Base-by-base conservation (phyloP, 2,888 invertebrate genomes). In the Scaptomyza cyrtandrae region DNA sequence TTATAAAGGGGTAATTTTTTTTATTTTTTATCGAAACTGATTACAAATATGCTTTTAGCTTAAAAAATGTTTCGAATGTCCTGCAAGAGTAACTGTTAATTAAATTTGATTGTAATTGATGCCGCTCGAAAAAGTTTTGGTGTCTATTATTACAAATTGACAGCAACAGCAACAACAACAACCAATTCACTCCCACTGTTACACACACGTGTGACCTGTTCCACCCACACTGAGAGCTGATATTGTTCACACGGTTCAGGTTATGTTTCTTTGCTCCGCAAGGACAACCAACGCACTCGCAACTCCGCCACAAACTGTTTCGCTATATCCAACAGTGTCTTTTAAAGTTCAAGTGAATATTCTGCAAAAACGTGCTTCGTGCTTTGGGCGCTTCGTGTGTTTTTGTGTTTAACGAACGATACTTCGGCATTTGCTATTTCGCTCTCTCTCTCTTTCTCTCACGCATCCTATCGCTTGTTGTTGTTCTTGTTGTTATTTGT, bases 241-340 rank as follows among this genome's bases (percentile, higher is more conserved):
- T 55, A 59, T 43, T 65, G 44, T 71, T 71, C 46, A 59, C 60
- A 62, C 59, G 44, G 35, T 14, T 29, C 24, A 43, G 29, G 44
- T n/a, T 31, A 13, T 6, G 27, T 53, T 41, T 43, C 10, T 53
- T 58, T 55, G 61, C 59, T 69, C 60, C 44, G 46, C 50, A 66
- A 78, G 77, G 69, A 80, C 84, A 80, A 83, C 90, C 90, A 81
- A 82, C 81, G 78, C 86, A 79, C 77, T 89, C 67, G 84, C 82
- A 89, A 89, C 84, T 89, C 87, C 89, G 85, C 80, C 82, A 89
- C 90, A 73, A 78, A 90, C 90, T 90, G 89, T 77, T 52, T 57
- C 64, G 68, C 65, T 85, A 81, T 75, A 77, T 79, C 70, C 68
- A 39, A 56, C 53, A 48, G 39, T 53, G 46, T 44, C 48, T 50